phyloP scores from a whole-genome alignment of 2,888 invertebrate genomes.

The Clusia tigrina region DNA sequence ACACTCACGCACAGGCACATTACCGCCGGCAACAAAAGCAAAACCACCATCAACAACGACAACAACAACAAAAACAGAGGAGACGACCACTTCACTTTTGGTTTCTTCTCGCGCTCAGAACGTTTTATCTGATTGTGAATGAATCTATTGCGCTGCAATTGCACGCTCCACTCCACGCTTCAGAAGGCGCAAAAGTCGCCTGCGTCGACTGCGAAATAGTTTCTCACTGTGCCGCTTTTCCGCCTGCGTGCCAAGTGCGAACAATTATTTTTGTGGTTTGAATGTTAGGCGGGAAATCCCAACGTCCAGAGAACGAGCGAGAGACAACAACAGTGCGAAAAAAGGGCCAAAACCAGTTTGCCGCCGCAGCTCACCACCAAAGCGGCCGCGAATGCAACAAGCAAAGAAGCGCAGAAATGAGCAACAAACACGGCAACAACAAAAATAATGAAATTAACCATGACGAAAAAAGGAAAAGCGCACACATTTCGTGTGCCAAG shows the following conservation, averaged over 20 bases:
- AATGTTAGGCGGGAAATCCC: conserved; percentile 2
- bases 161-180: background rate
- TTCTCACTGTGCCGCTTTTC: background rate
- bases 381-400: conserved; percentile 31
- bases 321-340: background rate
- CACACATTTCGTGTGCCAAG: background rate
- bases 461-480: background rate
- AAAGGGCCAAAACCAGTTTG: conserved; percentile 1
- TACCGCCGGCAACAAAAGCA: too few relatives aligned
- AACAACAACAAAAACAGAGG: conserved; percentile 11
- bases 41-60: too few relatives aligned
- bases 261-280: background rate
- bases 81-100: too few relatives aligned
- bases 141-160: conserved; percentile 10
- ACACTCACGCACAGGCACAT: too few relatives aligned
- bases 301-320: background rate
- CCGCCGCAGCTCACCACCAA: conserved; percentile 32
- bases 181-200: background rate
- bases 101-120: conserved; percentile 13
- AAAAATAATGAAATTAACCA: conserved; percentile 9
- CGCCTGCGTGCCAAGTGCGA: conserved; percentile 1
- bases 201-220: background rate
- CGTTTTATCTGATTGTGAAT: conserved; percentile 19
- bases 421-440: conserved; percentile 12
- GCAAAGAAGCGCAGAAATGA: conserved; percentile 15